phyloP scores from a whole-genome alignment of 2,113 vertebrate genomes.

The Puma concolor region DNA sequence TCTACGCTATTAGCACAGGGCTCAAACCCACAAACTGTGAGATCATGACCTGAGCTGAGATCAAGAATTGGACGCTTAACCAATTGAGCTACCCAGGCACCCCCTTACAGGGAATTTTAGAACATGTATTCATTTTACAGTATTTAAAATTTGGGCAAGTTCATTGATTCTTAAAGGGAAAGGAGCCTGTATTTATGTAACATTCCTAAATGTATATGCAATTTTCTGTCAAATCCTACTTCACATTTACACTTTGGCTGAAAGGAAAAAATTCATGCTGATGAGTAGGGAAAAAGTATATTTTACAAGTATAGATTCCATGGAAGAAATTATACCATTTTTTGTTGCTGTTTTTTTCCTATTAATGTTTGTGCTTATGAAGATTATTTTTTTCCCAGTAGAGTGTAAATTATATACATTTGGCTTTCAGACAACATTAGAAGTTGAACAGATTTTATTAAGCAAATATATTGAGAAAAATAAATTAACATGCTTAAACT shows the following conservation, averaged over 20 bases:
- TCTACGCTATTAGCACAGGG: no score
- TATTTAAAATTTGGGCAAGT: slow-evolving; percentile 11
- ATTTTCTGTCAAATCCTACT: background rate
- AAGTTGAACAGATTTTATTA: slow-evolving; percentile 28
- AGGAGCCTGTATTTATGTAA: background rate
- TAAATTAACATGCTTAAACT: background rate
- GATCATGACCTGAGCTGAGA: no score
- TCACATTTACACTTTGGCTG: background rate
- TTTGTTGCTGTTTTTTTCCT: background rate
- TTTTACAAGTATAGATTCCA: slow-evolving; percentile 3
- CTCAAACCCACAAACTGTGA: no score
- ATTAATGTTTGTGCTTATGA: slow-evolving; percentile 34
- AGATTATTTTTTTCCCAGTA: background rate
- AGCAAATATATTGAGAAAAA: slow-evolving; percentile 13
- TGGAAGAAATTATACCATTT: background rate
- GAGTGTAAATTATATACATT: background rate
- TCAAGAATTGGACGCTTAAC: no score
- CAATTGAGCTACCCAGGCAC: no score
- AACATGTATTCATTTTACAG: background rate
- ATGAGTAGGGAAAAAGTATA: slow-evolving; percentile 12
- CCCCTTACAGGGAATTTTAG: slow-evolving; percentile 30
- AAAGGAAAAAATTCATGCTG: background rate
- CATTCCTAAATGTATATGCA: slow-evolving; percentile 19
- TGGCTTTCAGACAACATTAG: background rate
- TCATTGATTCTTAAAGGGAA: slow-evolving; percentile 14